These are phyloP conservation scores for Pelvicachromis taeniatus DNA, from an alignment of 2,113 vertebrate species.

Conservation along the genomic window DNA sequence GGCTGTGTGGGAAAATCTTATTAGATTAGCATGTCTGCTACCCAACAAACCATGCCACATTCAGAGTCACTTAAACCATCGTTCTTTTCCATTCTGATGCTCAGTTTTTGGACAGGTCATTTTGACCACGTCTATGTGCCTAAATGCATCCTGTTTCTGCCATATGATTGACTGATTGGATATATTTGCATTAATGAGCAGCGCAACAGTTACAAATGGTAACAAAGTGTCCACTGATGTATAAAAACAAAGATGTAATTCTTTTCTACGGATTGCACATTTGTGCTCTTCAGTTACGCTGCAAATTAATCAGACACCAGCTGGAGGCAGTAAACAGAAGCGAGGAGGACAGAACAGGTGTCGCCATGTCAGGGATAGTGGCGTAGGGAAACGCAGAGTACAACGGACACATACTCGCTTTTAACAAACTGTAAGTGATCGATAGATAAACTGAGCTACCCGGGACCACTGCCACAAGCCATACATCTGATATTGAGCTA, in stretches of 20 bases:
- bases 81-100: not conserved
- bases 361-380: not conserved
- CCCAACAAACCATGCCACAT: not conserved
- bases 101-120: not conserved
- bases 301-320: not conserved
- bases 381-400: not conserved
- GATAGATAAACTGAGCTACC: not conserved
- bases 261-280: not conserved
- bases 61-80: not conserved
- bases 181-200: not conserved
- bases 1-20: not conserved
- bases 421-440: not conserved
- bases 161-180: not conserved
- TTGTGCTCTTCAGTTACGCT: not conserved
- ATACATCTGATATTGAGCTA: not conserved
- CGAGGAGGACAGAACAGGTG: not conserved
- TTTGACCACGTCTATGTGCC: rapidly evolving
- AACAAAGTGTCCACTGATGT: not conserved
- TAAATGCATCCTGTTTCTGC: not conserved
- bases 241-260: not conserved
- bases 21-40: rapidly evolving
- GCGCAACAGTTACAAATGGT: not conserved
- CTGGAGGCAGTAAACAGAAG: not conserved
- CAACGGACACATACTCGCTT: not conserved
- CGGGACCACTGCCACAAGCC: not conserved